Evolutionary conservation across 2,888 invertebrate genomes (phyloP).

Genomic region (Eristalis tenax): DNA sequence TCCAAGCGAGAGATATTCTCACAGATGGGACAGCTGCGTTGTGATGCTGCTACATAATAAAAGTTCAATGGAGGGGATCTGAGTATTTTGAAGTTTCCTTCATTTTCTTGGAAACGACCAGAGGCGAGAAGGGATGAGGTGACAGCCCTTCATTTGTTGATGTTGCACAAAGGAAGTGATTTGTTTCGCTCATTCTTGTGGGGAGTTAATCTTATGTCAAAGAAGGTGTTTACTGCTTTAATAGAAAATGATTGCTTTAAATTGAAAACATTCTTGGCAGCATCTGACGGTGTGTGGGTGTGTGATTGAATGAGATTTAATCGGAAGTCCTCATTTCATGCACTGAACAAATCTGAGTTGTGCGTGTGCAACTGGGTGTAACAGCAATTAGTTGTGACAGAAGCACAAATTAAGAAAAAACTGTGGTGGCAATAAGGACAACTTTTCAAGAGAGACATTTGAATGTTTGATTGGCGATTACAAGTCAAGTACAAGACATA

Average conservation of each 20-base stretch:
- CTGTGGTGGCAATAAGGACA: too few relatives aligned
- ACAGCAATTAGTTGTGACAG: neutral
- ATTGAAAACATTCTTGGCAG: neutral
- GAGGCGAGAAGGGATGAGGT: conserved; percentile 7
- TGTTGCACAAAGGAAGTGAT: conserved; percentile 40
- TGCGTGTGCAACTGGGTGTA: neutral
- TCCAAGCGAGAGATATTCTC: conserved; percentile 12
- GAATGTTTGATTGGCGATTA: too few relatives aligned
- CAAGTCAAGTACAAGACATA: too few relatives aligned
- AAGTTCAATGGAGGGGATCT: conserved; percentile 62
- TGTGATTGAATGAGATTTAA: neutral
- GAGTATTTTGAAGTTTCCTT: conserved; percentile 41
- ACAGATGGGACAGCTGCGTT: conserved; percentile 43
- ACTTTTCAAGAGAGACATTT: too few relatives aligned
- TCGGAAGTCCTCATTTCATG: too few relatives aligned
- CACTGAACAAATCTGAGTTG: neutral
- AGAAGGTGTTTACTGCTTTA: conserved; percentile 22
- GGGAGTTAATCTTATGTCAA: conserved; percentile 23
- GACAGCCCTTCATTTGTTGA: conserved; percentile 17
- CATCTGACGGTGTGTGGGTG: too few relatives aligned
- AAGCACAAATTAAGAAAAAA: neutral
- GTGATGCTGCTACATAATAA: conserved; percentile 46
- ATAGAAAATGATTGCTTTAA: conserved; percentile 17
- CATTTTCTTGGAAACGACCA: conserved; percentile 2
- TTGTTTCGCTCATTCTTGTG: conserved; percentile 21